Percentiles rank a stretch among this genome's conserved stretches.
Evolutionary conservation across 2,797 vertebrate genomes (phyloP).

Genomic region (Spea hammondii): DNA sequence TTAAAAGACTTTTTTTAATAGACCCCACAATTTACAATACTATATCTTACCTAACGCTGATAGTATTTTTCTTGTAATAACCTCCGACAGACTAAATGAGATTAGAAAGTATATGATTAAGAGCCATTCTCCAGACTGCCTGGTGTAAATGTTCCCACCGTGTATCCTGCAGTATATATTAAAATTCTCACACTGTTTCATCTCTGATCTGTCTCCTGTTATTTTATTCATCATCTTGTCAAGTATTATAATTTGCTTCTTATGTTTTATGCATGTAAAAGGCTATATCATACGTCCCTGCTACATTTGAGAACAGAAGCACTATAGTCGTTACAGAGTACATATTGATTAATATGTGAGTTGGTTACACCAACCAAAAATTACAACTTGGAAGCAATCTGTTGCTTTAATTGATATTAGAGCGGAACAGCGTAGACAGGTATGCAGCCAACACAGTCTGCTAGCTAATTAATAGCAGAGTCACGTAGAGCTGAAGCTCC

Average conservation of each 20-base stretch:
- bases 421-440: neutral
- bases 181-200: conserved; percentile 6
- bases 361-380: neutral
- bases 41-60: neutral
- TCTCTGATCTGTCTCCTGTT: conserved; percentile 19
- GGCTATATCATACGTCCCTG: neutral
- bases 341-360: neutral
- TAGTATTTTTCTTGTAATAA: conserved; percentile 3
- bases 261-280: conserved; percentile 37
- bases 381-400: neutral
- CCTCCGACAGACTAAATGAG: conserved; percentile 3
- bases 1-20: too few species aligned
- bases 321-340: neutral
- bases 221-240: conserved; percentile 27
- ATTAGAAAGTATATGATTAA: conserved; percentile 26
- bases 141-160: conserved; percentile 19
- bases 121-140: conserved; percentile 17
- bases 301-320: too few species aligned
- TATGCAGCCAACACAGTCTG: conserved; percentile 34
- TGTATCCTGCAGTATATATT: conserved; percentile 24
- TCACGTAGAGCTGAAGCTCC: conserved; percentile 34
- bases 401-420: neutral
- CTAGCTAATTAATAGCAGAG: conserved; percentile 54
- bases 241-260: conserved; percentile 31
- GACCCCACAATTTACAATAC: too few species aligned